Evolutionary conservation across 2,888 invertebrate genomes (phyloP).

Genomic region (Cybosia mesomella): DNA sequence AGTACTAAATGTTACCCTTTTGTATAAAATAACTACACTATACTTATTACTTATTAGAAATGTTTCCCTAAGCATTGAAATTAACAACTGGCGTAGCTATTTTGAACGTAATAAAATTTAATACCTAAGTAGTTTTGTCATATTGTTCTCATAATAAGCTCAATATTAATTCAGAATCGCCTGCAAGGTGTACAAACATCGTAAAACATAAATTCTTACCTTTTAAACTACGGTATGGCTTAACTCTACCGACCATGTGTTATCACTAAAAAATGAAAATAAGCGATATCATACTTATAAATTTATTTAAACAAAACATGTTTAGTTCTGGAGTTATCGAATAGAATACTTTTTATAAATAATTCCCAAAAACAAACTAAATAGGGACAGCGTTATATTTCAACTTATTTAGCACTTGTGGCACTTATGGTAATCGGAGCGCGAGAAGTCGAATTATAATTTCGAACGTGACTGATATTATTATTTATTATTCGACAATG

Average conservation of each 20-base stretch:
- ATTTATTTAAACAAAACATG: conserved; percentile 46
- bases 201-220: conserved; percentile 58
- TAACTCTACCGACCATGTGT: conserved; percentile 66
- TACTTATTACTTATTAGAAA: too few species aligned
- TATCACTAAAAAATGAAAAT: conserved; percentile 66
- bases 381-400: too few species aligned
- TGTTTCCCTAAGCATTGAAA: neutral
- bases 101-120: neutral
- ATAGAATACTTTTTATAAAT: neutral
- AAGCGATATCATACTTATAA: conserved; percentile 47
- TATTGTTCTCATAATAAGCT: conserved; percentile 43
- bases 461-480: too few species aligned
- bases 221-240: conserved; percentile 58
- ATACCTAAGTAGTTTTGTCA: conserved; percentile 16
- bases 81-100: neutral
- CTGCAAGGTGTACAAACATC: conserved; percentile 74
- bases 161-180: conserved; percentile 54
- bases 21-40: neutral
- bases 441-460: too few species aligned
- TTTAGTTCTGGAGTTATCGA: neutral
- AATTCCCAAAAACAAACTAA: too few species aligned
- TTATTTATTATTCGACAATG: too few species aligned
- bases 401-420: too few species aligned
- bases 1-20: neutral
- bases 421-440: too few species aligned